Percentiles rank a stretch among this genome's conserved stretches.
phyloP scores from a whole-genome alignment of 2,797 vertebrate genomes.

The Melanotaenia trifasciata region DNA sequence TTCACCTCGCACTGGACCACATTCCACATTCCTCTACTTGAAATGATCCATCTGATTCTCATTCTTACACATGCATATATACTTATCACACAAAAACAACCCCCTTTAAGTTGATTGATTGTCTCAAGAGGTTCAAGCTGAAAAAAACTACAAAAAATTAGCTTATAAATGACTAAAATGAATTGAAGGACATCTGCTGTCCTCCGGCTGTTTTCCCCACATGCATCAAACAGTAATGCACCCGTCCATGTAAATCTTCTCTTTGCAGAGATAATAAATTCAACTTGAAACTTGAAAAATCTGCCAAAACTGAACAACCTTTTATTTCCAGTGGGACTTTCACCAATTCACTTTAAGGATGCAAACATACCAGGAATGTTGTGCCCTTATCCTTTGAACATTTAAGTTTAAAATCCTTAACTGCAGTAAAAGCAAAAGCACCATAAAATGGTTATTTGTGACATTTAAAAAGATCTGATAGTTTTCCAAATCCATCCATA shows the following conservation, averaged over 20 bases:
- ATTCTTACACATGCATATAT: background rate
- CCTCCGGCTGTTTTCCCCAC: slow-evolving; percentile 17
- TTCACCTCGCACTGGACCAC: background rate
- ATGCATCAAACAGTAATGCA: slow-evolving; percentile 21
- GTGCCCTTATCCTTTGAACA: slow-evolving; percentile 23
- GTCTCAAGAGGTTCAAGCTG: background rate
- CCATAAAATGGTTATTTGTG: background rate
- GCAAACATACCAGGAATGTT: background rate
- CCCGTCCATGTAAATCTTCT: slow-evolving; percentile 48
- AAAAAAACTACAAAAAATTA: slow-evolving; percentile 1
- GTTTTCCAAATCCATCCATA: slow-evolving; percentile 13
- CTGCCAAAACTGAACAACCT: slow-evolving; percentile 3
- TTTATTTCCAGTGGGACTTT: background rate
- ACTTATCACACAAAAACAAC: slow-evolving; percentile 9
- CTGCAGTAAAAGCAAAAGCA: background rate
- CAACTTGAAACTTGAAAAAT: background rate
- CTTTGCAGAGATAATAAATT: slow-evolving; percentile 11
- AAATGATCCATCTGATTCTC: background rate
- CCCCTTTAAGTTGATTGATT: background rate
- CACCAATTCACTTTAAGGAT: slow-evolving; percentile 18
- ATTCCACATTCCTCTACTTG: background rate
- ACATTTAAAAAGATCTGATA: slow-evolving; percentile 17
- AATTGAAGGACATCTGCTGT: background rate
- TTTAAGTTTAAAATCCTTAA: slow-evolving; percentile 5
- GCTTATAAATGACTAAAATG: slow-evolving; percentile 14